These are phyloP conservation scores for Lamprologus callipterus DNA, from an alignment of 2,113 vertebrate species.

Conservation along the genomic window DNA sequence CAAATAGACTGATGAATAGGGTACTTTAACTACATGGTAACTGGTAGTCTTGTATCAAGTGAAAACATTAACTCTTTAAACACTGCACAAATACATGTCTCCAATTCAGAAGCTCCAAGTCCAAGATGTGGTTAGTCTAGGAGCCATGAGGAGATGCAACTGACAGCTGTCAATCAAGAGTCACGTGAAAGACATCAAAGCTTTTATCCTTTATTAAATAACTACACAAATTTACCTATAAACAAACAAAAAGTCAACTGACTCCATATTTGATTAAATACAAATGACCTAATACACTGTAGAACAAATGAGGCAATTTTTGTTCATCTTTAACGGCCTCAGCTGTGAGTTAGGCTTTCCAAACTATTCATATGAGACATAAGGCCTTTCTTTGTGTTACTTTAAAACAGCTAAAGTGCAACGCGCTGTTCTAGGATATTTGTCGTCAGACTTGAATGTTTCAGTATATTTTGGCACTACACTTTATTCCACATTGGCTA, in stretches of 20 bases:
- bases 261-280: background rate
- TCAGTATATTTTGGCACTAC: background rate
- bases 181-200: background rate
- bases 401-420: background rate
- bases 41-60: background rate
- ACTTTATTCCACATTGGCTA: background rate
- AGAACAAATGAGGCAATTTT: background rate
- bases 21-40: background rate
- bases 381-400: background rate
- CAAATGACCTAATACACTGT: background rate
- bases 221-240: background rate
- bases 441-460: background rate
- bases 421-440: background rate
- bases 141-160: background rate
- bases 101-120: background rate
- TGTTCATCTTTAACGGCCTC: background rate
- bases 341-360: background rate
- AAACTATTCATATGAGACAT: background rate
- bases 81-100: background rate
- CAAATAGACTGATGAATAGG: background rate
- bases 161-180: background rate
- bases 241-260: background rate
- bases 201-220: background rate
- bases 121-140: background rate
- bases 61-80: background rate